phyloP scores from a whole-genome alignment of 2,113 vertebrate species.

The Laticauda laticaudata region DNA sequence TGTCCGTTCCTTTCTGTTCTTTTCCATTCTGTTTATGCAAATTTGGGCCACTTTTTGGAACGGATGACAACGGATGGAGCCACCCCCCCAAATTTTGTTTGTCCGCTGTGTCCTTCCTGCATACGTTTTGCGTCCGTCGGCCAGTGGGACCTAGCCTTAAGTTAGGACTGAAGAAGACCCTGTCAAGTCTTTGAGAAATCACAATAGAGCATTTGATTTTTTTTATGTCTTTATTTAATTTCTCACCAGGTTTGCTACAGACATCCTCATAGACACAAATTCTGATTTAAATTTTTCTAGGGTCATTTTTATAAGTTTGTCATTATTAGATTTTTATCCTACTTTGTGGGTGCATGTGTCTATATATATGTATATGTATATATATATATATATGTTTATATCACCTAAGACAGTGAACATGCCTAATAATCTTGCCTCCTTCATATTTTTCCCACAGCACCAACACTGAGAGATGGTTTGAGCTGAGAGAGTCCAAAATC shows the following conservation, averaged over 20 bases:
- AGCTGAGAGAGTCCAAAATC: not conserved
- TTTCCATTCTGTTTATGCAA: too few relatives aligned
- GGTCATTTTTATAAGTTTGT: not conserved
- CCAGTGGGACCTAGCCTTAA: not conserved
- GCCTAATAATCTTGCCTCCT: not conserved
- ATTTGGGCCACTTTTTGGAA: too few relatives aligned
- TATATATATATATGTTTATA: too few relatives aligned
- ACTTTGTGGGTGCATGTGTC: not conserved
- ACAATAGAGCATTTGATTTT: not conserved
- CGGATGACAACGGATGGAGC: too few relatives aligned
- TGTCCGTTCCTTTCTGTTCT: too few relatives aligned
- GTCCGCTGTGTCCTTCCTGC: too few relatives aligned
- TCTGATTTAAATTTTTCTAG: too few relatives aligned
- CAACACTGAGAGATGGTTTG: not conserved
- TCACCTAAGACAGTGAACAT: not conserved
- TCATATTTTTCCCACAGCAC: not conserved
- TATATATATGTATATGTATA: too few relatives aligned
- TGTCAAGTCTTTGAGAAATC: not conserved
- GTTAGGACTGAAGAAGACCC: not conserved
- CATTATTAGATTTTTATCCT: not conserved
- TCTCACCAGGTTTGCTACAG: not conserved
- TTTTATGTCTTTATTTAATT: not conserved
- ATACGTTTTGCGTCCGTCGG: too few relatives aligned
- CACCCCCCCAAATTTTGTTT: too few relatives aligned
- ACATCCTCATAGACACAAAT: not conserved